phyloP scores from a whole-genome alignment of 1,140 invertebrate species.

The Dysdera silvatica region DNA sequence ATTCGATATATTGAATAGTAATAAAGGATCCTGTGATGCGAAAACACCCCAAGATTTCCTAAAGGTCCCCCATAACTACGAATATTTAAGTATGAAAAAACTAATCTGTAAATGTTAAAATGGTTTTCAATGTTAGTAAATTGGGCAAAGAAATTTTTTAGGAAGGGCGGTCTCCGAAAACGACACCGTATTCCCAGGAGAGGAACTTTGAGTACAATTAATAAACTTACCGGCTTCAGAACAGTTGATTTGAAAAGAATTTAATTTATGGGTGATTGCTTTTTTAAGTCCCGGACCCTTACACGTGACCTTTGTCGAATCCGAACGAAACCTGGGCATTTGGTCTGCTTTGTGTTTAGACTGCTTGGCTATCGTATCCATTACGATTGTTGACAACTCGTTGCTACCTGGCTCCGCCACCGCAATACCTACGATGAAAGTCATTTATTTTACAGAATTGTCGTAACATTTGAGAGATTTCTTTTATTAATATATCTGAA shows the following conservation, averaged over 20 bases:
- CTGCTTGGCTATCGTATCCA: slow-evolving; percentile 89
- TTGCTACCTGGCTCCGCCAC: slow-evolving; percentile 43
- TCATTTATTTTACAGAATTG: background rate
- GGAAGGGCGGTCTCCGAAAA: no score
- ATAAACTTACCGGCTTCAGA: slow-evolving; percentile 57
- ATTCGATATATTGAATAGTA: no score
- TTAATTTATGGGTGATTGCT: slow-evolving; percentile 84
- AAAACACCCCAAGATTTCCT: no score
- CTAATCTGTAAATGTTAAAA: background rate
- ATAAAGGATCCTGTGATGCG: no score
- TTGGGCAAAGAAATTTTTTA: background rate
- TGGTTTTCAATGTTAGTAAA: background rate
- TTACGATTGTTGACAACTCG: slow-evolving; percentile 81
- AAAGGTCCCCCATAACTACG: no score
- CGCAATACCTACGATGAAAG: background rate
- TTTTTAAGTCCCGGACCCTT: slow-evolving; percentile 94
- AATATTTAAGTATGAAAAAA: no score
- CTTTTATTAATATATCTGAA: no score
- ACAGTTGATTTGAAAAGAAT: slow-evolving; percentile 81
- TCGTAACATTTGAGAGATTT: background rate
- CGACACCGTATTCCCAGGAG: no score
- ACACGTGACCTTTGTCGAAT: slow-evolving; percentile 76
- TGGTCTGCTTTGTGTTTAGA: slow-evolving; percentile 53
- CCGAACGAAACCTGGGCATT: slow-evolving; percentile 77
- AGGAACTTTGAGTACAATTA: background rate